phyloP scores from a whole-genome alignment of 2,113 vertebrate species.

The Burhinus bistriatus region DNA sequence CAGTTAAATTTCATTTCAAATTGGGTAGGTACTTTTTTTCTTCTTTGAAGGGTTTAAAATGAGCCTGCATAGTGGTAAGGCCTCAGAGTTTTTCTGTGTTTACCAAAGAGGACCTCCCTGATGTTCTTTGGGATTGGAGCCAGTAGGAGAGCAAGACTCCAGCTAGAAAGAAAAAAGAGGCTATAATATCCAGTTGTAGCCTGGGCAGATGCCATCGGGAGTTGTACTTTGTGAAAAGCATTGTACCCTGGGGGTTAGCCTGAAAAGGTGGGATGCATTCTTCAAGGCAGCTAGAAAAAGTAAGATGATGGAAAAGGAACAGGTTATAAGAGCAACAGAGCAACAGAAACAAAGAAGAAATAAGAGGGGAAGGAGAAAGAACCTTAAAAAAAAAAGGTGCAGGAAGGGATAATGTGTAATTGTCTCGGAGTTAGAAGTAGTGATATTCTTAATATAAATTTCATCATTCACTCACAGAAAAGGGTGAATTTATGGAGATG shows the following conservation, averaged over 20 bases:
- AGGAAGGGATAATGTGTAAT: background rate
- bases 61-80: background rate
- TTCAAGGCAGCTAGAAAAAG: background rate
- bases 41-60: background rate
- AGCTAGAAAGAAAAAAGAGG: background rate
- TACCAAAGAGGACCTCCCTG: background rate
- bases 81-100: background rate
- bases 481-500: background rate
- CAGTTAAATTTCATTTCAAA: constrained; percentile 4
- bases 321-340: background rate
- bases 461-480: background rate
- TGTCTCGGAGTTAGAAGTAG: background rate
- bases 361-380: background rate
- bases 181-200: background rate
- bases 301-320: background rate
- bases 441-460: background rate
- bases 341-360: background rate
- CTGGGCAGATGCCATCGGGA: background rate
- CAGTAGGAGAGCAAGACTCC: background rate
- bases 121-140: background rate
- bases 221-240: background rate
- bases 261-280: background rate
- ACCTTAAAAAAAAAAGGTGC: no score
- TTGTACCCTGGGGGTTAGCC: background rate
- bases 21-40: background rate